These are phyloP conservation scores for Itoplectis maculator DNA, from an alignment of 2,888 invertebrate genomes.

Conservation along the genomic window DNA sequence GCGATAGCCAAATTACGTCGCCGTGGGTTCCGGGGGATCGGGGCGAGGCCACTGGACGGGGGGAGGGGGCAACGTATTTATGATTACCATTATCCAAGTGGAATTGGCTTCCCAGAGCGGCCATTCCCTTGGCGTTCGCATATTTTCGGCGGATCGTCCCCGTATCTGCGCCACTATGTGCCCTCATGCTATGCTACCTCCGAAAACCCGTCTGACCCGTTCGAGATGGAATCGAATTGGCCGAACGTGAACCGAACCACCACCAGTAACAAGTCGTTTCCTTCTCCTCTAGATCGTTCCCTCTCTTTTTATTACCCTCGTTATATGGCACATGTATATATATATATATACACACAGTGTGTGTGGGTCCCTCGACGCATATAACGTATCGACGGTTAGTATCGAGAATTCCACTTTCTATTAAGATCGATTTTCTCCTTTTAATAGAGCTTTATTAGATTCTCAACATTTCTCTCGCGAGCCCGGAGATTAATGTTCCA, in stretches of 20 bases:
- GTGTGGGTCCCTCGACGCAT: neutral
- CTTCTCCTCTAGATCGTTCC: constrained; percentile 19
- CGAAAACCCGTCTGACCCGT: neutral
- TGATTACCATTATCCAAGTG: constrained; percentile 71
- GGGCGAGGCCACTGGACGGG: constrained; percentile 8
- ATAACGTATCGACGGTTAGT: constrained; percentile 33
- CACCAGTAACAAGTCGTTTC: constrained; percentile 11
- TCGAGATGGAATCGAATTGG: constrained; percentile 62
- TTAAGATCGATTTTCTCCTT: constrained; percentile 20
- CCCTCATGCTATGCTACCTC: constrained; percentile 9
- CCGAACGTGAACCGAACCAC: constrained; percentile 39
- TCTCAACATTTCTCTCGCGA: neutral
- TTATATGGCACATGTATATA: neutral
- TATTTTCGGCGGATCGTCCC: constrained; percentile 58
- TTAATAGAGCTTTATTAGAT: constrained; percentile 28
- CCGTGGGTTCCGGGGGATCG: constrained; percentile 50
- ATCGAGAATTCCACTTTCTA: constrained; percentile 14
- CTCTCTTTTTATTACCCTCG: constrained; percentile 21
- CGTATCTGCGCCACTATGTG: constrained; percentile 48
- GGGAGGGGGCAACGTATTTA: constrained; percentile 66
- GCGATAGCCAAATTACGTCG: constrained; percentile 70
- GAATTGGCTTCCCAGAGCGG: constrained; percentile 65
- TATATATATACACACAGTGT: too few relatives aligned
- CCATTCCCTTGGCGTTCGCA: constrained; percentile 61
- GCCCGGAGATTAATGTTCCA: constrained; percentile 1